These are phyloP conservation scores for Engraulis encrasicolus DNA, from an alignment of 2,113 vertebrate species.

Conservation along the genomic window DNA sequence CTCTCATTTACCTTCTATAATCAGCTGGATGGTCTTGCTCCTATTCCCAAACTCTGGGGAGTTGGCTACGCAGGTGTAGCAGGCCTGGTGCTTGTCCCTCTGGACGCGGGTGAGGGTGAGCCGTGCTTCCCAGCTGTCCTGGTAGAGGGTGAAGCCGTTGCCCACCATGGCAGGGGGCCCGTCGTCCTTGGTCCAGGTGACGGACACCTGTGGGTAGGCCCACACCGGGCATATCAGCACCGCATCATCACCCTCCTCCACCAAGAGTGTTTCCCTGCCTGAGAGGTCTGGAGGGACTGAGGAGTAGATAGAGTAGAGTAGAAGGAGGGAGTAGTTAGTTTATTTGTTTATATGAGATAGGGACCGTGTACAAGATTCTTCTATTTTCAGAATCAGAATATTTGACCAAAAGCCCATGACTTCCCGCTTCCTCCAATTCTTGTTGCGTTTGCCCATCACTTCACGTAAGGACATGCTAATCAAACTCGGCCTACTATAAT, in stretches of 20 bases:
- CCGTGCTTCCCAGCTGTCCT: slow-evolving; percentile 15
- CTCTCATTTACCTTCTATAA: neutral
- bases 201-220: slow-evolving; percentile 17
- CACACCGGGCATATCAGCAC: slow-evolving; percentile 16
- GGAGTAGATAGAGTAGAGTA: neutral
- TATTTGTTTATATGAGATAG: too few species aligned
- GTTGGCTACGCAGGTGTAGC: neutral
- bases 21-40: neutral
- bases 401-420: too few species aligned
- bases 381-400: too few species aligned
- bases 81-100: neutral
- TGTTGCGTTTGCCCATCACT: too few species aligned
- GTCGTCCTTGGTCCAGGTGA: neutral
- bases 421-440: too few species aligned
- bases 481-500: too few species aligned
- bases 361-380: too few species aligned
- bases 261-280: neutral
- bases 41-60: neutral
- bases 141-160: slow-evolving; percentile 23
- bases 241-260: neutral
- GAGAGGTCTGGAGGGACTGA: slow-evolving; percentile 15
- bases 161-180: neutral
- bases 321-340: neutral
- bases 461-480: too few species aligned
- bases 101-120: neutral